These are phyloP conservation scores for Trichomalopsis sarcophagae DNA, from an alignment of 1,140 invertebrate genomes.

Conservation along the genomic window DNA sequence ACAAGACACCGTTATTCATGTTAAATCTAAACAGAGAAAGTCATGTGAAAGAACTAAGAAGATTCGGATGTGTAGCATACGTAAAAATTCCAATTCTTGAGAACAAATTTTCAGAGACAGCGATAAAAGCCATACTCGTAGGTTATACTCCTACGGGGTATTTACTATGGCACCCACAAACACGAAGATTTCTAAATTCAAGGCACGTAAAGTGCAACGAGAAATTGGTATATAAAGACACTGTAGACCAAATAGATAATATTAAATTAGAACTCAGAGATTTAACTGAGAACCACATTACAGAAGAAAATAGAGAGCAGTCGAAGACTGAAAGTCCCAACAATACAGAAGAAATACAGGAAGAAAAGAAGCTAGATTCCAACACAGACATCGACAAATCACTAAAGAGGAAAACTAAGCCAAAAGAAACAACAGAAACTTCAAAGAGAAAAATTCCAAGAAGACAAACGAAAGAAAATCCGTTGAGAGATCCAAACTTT, in stretches of 20 bases:
- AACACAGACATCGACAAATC: neutral
- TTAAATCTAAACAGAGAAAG: neutral
- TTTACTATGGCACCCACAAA: slow-evolving; percentile 18
- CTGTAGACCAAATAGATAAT: neutral
- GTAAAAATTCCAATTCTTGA: neutral
- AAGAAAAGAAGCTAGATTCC: neutral
- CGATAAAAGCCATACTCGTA: slow-evolving; percentile 5
- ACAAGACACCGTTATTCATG: neutral
- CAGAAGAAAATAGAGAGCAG: neutral
- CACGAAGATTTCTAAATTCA: neutral
- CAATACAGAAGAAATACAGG: neutral
- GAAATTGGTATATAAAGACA: slow-evolving; percentile 6
- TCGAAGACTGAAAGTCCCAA: neutral
- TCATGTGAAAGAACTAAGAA: slow-evolving; percentile 1
- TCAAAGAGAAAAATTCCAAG: no score
- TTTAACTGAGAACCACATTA: neutral
- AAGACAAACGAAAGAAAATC: neutral
- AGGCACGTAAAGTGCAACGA: slow-evolving; percentile 17
- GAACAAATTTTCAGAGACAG: slow-evolving; percentile 9
- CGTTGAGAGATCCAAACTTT: neutral
- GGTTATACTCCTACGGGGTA: neutral
- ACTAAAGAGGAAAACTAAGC: neutral
- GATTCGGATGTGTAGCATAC: slow-evolving; percentile 13
- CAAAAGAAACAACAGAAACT: no score
- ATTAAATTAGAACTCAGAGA: neutral